Conservation (phyloP, 2,797 vertebrate species). For the Macropodus opercularis region DNA sequence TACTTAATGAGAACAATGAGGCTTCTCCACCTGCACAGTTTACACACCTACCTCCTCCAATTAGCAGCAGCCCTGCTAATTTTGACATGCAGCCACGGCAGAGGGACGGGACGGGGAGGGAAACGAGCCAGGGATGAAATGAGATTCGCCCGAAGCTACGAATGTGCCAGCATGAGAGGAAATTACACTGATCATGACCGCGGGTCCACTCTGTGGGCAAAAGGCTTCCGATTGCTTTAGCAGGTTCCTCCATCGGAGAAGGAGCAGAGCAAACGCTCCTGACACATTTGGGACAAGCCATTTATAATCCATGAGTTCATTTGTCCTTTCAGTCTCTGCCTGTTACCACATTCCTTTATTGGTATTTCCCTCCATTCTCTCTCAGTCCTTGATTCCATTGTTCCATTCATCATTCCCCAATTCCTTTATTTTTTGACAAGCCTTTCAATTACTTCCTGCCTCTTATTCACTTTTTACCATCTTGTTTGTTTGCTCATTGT, state of each 20-base stretch:
- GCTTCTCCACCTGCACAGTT: slow-evolving; percentile 13
- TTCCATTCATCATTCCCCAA: neutral
- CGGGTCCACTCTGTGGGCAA: slow-evolving; percentile 58
- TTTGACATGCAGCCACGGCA: slow-evolving; percentile 39
- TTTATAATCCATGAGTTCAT: slow-evolving; percentile 63
- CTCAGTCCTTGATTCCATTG: neutral
- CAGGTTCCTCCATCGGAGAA: slow-evolving; percentile 54
- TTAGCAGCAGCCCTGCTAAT: slow-evolving; percentile 61
- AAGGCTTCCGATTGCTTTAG: slow-evolving; percentile 72
- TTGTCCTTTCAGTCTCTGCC: slow-evolving; percentile 21
- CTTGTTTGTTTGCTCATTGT: neutral
- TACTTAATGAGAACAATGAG: neutral
- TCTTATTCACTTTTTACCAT: neutral
- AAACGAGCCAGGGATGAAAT: slow-evolving; percentile 20
- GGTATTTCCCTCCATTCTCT: neutral
- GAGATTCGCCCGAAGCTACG: slow-evolving; percentile 66
- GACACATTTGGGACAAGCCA: slow-evolving; percentile 72
- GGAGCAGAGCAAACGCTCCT: slow-evolving; percentile 56
- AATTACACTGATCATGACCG: slow-evolving; percentile 73
- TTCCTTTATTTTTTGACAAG: slow-evolving; percentile 6
- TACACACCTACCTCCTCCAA: slow-evolving; percentile 50
- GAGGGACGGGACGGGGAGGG: slow-evolving; percentile 13
- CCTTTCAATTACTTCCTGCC: neutral
- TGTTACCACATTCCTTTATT: slow-evolving; percentile 22
- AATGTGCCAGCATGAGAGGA: slow-evolving; percentile 74